Evolutionary conservation across 2,888 invertebrate species (phyloP), one percentile per base, ranked within the genome.

Genomic region (Pseudococcus jackbeardsleyi): DNA sequence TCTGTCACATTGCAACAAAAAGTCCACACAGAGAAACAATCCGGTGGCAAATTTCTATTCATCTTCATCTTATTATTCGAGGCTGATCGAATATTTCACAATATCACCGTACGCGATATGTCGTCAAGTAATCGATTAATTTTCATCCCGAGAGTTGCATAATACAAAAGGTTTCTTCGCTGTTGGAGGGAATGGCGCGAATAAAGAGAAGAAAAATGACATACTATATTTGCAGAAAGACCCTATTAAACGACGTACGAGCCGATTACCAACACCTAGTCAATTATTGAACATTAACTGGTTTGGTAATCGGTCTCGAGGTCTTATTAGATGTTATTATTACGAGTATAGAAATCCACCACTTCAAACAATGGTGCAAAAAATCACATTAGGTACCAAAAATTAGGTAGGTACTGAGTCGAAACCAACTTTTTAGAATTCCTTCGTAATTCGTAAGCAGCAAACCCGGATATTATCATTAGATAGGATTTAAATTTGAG

Each of bases 31-130:
- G 26, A 33, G 15, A 72, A 72, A 72, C 22, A 42, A n/a, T 79
- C 79, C 79, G 19, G 79, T 79, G 42, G 79, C 79, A 79, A 79
- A 79, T 79, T 79, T 79, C 79, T 79, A 79, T 79, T 79, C 79
- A 79, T 79, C 79, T 79, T 79, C 79, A 59, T 59, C 59, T 19
- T 59, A 19, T 19, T 59, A 19, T 59, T 77, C 77, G 77, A 79
- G n/a, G 19, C 42, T 79, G 79, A 79, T 79, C 19, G 79, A 79
- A 79, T 42, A 79, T 79, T 79, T 79, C 79, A n/a, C 79, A 79
- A 79, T 42, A 79, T 42, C 79, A 17, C 42, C 79, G 79, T 42
- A 79, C 22, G 42, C 79, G 42, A 72, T 26, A 72, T 39, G 72
- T 72, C 79, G 79, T 79, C 79, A 42, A 79, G 42, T 79, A 79